Base-by-base conservation (phyloP, 2,797 vertebrate species). In the Kryptopterus vitreolus region DNA sequence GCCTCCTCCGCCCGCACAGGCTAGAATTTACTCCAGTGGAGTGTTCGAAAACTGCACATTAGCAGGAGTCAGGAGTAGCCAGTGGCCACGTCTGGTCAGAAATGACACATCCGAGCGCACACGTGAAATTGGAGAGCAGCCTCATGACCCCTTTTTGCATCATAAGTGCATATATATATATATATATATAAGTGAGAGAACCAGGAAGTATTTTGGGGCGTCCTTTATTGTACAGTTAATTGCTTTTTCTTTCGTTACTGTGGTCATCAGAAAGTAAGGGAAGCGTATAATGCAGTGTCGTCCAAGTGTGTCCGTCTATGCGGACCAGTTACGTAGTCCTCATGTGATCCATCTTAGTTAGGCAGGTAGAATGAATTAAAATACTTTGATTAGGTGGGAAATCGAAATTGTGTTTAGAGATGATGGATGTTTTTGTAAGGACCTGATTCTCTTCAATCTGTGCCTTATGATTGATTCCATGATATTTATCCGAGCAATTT, bases 1-100 rank as follows among this genome's bases (percentile, higher is more conserved):
- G 77, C 83, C 80, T 81, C 73, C 71, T 78, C 61, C 61, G 76
- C 79, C 74, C 78, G 65, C 84, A 76, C 84, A 48, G 74, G 76
- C 81, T 81, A 77, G 83, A 86, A 85, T 88, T 48, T 85, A 84
- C 84, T 82, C 83, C 84, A 83, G 85, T 85, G 75, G 79, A 78
- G 80, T 77, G 73, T 85, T 87, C 73, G 66, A 84, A 79, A 86
- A 83, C 66, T 69, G 83, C 73, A 82, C 73, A 86, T 87, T 82
- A 83, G 76, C 31, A 20, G 77, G 59, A 81, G 83, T 82, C 83
- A 70, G 81, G 79, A 81, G 66, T 66, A 43, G 71, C 81, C 82
- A 74, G 68, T 73, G 82, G 84, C 78, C 57, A 43, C 65, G 66
- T 77, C 78, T 58, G 79, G 81, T 77, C 82, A 82, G 75, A 81